These are phyloP conservation scores for Panthera tigris DNA, from an alignment of 2,113 vertebrate species.

Conservation along the genomic window DNA sequence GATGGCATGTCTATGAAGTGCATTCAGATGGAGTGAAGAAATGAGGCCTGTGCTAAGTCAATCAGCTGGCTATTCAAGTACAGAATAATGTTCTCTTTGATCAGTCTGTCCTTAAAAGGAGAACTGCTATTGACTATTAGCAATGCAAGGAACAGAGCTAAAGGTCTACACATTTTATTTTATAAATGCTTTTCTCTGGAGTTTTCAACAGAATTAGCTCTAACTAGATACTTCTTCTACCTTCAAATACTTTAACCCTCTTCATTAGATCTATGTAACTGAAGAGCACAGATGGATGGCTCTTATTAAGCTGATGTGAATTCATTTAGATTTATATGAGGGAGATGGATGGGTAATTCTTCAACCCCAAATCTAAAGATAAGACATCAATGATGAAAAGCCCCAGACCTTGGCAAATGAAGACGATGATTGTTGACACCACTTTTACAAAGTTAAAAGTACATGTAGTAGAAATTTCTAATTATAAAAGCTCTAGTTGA, in stretches of 20 bases:
- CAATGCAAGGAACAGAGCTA: neutral
- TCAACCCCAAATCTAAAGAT: neutral
- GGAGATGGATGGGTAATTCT: neutral
- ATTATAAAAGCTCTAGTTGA: neutral
- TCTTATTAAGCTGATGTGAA: neutral
- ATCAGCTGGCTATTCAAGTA: neutral
- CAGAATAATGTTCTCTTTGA: constrained; percentile 35
- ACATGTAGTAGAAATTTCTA: neutral
- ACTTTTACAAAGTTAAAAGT: constrained; percentile 10
- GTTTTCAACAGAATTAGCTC: neutral
- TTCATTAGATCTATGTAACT: neutral
- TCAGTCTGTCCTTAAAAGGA: neutral
- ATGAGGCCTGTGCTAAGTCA: neutral
- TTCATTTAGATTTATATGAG: neutral
- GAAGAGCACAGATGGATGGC: neutral
- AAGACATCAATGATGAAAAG: neutral
- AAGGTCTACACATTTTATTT: neutral
- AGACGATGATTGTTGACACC: neutral
- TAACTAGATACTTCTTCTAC: neutral
- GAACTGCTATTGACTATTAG: neutral
- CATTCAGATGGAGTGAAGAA: neutral
- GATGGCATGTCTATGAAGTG: neutral
- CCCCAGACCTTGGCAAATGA: neutral
- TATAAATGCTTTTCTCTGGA: neutral
- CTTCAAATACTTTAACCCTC: neutral